phyloP scores from a whole-genome alignment of 2,113 vertebrate species.

The Cynopterus brachyotis region DNA sequence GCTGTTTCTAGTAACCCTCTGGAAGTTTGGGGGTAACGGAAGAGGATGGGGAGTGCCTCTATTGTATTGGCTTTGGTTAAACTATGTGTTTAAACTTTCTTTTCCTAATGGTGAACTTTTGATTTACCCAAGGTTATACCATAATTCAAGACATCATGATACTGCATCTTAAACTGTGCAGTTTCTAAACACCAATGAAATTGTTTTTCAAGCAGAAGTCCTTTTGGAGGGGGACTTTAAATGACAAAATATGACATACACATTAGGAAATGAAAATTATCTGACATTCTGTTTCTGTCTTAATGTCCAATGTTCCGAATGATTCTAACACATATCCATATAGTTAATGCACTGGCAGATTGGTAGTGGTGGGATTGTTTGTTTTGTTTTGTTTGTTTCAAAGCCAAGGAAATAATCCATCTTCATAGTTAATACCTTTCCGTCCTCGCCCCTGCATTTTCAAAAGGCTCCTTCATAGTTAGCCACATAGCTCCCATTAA shows the following conservation, averaged over 20 bases:
- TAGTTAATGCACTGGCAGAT: background rate
- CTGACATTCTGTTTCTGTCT: background rate
- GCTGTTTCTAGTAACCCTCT: background rate
- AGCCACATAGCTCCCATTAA: slow-evolving; percentile 62
- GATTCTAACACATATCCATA: background rate
- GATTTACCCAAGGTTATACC: background rate
- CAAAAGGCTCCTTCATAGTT: slow-evolving; percentile 59
- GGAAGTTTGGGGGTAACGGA: background rate
- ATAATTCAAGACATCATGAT: slow-evolving; percentile 18
- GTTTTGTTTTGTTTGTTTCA: slow-evolving; percentile 52
- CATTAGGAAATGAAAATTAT: background rate
- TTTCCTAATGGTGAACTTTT: slow-evolving; percentile 1
- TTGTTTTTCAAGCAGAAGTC: background rate
- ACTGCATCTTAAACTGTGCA: background rate
- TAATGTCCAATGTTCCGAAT: slow-evolving; percentile 22
- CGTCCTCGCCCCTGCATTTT: slow-evolving; percentile 54
- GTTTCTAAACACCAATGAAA: background rate
- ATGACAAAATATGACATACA: background rate
- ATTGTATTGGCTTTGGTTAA: background rate
- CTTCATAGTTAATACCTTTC: slow-evolving; percentile 56
- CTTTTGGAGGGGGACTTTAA: background rate
- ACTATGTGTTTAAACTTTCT: background rate
- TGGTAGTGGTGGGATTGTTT: background rate
- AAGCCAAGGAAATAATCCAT: slow-evolving; percentile 49
- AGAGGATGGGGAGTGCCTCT: background rate